phyloP scores from a whole-genome alignment of 2,113 vertebrate genomes.

The Apistogramma diplotaenia region DNA sequence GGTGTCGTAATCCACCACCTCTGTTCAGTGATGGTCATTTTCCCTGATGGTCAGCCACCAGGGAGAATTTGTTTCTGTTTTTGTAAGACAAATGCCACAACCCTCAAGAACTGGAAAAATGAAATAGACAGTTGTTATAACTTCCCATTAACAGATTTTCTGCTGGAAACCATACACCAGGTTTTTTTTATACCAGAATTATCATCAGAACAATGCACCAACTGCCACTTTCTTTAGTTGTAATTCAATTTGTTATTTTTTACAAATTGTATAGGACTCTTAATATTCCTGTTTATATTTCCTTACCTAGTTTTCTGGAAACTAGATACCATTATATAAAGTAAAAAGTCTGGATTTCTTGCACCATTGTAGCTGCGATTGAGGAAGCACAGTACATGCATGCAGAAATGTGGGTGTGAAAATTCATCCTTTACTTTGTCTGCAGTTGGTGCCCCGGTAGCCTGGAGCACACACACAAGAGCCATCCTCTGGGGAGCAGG shows the following conservation, averaged over 20 bases:
- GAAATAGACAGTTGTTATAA: background rate
- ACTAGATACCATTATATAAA: background rate
- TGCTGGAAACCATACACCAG: background rate
- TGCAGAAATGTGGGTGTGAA: background rate
- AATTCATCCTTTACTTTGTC: slow-evolving; percentile 80
- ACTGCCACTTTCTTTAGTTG: background rate
- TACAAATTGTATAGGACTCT: background rate
- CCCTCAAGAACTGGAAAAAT: background rate
- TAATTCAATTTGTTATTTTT: background rate
- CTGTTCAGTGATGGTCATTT: too few relatives aligned
- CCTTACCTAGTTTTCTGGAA: background rate
- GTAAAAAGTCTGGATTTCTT: background rate
- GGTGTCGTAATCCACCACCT: too few relatives aligned
- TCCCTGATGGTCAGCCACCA: background rate
- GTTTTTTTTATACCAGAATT: background rate
- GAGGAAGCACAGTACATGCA: background rate
- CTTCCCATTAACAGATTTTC: background rate
- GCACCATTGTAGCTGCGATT: background rate
- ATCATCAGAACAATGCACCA: background rate
- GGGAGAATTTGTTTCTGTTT: background rate
- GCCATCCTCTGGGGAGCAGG: slow-evolving; percentile 89
- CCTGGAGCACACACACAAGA: slow-evolving; percentile 87
- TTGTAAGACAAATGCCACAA: background rate
- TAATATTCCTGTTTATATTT: background rate
- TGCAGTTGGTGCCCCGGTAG: slow-evolving; percentile 86